Evolutionary conservation across 2,113 vertebrate genomes (phyloP), one percentile per base, ranked within the genome.

Genomic region (Girardinichthys multiradiatus): DNA sequence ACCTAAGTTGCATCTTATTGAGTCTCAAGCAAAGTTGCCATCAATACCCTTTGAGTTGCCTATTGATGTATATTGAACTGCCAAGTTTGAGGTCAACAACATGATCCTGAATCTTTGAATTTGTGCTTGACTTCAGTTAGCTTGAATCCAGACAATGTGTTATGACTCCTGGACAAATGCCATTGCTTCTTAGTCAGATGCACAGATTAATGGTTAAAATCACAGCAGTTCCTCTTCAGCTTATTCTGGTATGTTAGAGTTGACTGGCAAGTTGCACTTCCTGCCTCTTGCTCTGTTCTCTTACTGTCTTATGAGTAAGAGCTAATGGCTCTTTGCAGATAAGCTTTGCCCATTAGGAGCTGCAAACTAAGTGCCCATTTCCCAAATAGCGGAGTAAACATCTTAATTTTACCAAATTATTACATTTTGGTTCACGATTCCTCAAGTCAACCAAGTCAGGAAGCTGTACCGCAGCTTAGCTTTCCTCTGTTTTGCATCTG

Each of bases 1-100:
- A 87, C 89, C 86, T 82, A 83, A 81, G 85, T 86, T 85, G 90
- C 89, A 90, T 92, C 90, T 92, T 86, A 82, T 64, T 39, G 54
- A 86, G 83, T 89, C 68, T 84, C 72, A 60, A 84, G 68, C 80
- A 76, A 61, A 27, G 14, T 67, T 71, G 33, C 58, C 74, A 74
- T 76, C 73, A 57, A 62, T 35, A 79, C 74, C 77, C 63, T 73
- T 77, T 59, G 45, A 81, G 65, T 79, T 68, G 39, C 64, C 58
- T 57, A 61, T 87, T 86, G 74, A 84, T 62, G 79, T 64, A 58
- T 77, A 78, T 78, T 60, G 59, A 85, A 86, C 59, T 31, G 64
- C 80, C 58, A 62, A 79, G 57, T 77, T 87, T 62, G 68, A 65
- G 79, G 72, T 80, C 71, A 83, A 80, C 63, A 65, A 42, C 48